Percentiles rank a stretch among this genome's conserved stretches.
Conservation (phyloP, 2,113 vertebrate species). For the rabbit (Oryctolagus cuniculus) region DNA sequence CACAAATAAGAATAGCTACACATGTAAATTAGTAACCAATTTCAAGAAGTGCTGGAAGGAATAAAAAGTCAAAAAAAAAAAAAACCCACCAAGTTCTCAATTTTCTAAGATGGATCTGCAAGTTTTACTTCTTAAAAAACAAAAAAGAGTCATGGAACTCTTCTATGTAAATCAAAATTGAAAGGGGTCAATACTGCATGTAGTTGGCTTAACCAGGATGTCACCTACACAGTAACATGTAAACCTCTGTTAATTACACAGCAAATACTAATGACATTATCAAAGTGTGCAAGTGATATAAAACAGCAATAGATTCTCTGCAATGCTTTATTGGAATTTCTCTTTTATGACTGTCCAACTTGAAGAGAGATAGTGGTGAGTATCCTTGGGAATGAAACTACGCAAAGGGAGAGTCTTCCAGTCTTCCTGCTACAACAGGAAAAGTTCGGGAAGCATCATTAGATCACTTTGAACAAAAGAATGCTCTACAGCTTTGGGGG, state of each 20-base stretch:
- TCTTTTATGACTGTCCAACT: background rate
- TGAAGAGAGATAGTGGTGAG: no score
- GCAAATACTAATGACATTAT: background rate
- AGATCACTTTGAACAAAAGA: background rate
- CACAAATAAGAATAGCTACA: background rate
- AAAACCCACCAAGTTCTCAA: background rate
- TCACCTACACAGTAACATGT: background rate
- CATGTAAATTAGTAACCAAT: background rate
- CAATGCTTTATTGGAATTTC: background rate
- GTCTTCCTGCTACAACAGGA: background rate
- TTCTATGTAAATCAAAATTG: background rate
- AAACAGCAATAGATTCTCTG: background rate
- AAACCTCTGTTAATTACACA: background rate
- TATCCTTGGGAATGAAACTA: background rate
- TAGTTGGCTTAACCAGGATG: background rate
- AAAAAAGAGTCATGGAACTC: background rate
- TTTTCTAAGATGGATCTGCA: background rate
- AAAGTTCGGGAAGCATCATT: background rate
- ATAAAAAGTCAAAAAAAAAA: background rate
- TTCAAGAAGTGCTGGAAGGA: background rate
- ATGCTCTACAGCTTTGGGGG: background rate
- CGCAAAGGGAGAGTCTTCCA: background rate
- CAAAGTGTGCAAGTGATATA: background rate
- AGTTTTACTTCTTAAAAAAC: constrained; percentile 4
- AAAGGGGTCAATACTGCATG: background rate